Base-by-base conservation (phyloP, 2,113 vertebrate genomes). In the Gracilinanus agilis region DNA sequence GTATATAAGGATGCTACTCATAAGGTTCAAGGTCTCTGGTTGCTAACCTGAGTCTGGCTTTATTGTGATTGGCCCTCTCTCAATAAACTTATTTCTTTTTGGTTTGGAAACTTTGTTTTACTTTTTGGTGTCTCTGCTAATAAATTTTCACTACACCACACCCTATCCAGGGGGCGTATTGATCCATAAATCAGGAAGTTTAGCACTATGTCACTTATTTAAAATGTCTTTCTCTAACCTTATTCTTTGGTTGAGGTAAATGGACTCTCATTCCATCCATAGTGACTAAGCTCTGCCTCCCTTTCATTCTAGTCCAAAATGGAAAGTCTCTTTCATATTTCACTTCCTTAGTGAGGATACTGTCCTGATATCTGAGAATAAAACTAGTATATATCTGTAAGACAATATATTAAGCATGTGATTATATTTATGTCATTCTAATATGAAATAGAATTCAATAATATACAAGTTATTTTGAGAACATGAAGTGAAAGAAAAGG, bases 401-500 rank as follows among this genome's bases (percentile, higher is more conserved):
- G 67, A 29, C 3, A 53, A 55, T 6, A 24, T n/a, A 55, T 8
- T 13, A 25, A 49, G 6, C 12, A 24, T 34, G 10, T 23, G 27
- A 21, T 40, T 27, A 58, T 1, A 2, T 44, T 54, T 1, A 19
- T 6, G 23, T 91, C 19, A 40, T 24, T 29, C 44, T 49, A 90
- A 44, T 21, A 58, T 34, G 34, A 94, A 55, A 5, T 1, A n/a
- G 6, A 9, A 44, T 56, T 24, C 55, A 24, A 0, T 44, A 11
- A 1, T 9, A 11, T 7, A n/a, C 49, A 90, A 8, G 3, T 19
- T 1, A 88, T 24, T 23, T 90, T 4, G 24, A 27, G n/a, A 67
- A 27, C 19, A 34, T 2, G 0, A 8, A 0, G 1, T 16, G 2
- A 34, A 29, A 58, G 44, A 40, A 24, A 54, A 61, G 0, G 0